Percentiles rank a stretch among this genome's conserved stretches.
Conservation (phyloP, 2,888 invertebrate genomes). For the Hypercompe scribonia region DNA sequence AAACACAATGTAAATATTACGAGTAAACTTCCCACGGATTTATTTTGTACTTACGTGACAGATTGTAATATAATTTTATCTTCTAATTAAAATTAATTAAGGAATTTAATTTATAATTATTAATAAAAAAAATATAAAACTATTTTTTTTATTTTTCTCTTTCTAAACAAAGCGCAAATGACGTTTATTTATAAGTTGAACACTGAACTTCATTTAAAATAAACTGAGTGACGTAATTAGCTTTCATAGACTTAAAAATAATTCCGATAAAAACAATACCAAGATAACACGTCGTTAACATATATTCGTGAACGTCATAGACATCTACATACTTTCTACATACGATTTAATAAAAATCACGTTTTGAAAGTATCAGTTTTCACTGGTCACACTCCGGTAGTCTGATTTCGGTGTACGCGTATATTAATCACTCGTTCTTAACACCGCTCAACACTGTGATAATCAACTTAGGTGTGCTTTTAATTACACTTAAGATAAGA, state of each 20-base stretch:
- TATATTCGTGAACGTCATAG: slow-evolving; percentile 7
- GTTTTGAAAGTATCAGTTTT: slow-evolving; percentile 74
- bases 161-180: too few relatives aligned
- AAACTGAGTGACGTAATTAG: background rate
- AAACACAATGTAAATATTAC: background rate
- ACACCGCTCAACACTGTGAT: slow-evolving; percentile 46
- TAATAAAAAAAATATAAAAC: too few relatives aligned
- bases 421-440: slow-evolving; percentile 29
- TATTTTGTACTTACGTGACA: background rate
- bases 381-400: slow-evolving; percentile 68
- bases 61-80: background rate
- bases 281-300: background rate
- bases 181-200: background rate
- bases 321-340: slow-evolving; percentile 29
- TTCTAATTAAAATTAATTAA: background rate
- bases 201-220: background rate
- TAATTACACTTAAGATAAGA: background rate
- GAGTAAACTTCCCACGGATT: background rate
- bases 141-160: too few relatives aligned
- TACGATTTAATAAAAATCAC: slow-evolving; percentile 54
- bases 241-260: background rate
- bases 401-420: slow-evolving; percentile 52
- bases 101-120: too few relatives aligned
- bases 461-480: slow-evolving; percentile 42
- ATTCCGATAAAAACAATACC: background rate